Evolutionary conservation across 92 coral and sea anemone genomes (phyloP), one percentile per base, ranked within the genome.

Genomic region (Palythoa heliodiscus): DNA sequence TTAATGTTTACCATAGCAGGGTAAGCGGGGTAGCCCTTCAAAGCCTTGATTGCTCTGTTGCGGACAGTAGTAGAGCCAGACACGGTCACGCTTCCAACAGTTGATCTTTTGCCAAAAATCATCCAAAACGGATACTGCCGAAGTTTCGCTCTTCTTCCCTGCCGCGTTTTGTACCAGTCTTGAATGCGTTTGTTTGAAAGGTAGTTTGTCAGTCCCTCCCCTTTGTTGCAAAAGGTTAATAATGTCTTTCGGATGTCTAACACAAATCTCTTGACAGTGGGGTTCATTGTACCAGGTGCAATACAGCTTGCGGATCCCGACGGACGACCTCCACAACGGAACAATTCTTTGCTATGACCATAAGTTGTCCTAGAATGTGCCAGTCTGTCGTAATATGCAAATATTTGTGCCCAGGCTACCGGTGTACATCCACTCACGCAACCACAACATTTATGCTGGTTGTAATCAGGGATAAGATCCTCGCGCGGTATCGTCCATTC

Each of bases 331-430:
- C 22, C 69, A 63, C 88, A 78, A 9, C 71, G 64, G 48, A 78
- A 85, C 64, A 55, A 55, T 58, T 47, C 40, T 12, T 11, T 43
- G 64, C 76, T 64, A 50, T 85, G 80, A 13, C 82, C 71, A 22
- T 35, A 55, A 3, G 11, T 53, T 3, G 76, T 58, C 84, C 76
- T 82, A 29, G 35, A 29, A 29, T 29, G 35, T 29, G 35, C 35
- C 0, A 29, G 35, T 29, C 35, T 29, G 35, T 90, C 92, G 57
- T 90, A 89, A 67, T 89, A 89, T 12, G 84, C 89, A 86, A 89
- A 89, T 39, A 89, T 81, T 76, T 86, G 92, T 57, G 94, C 94
- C 91, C 89, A 89, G 24, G 92, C 94, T 17, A 91, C 94, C 7
- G 94, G 94, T 29, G 84, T 84, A 55, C 92, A 88, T 1, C 94